Base-by-base conservation (phyloP, 1,140 invertebrate species). In the Pissodes strobi region DNA sequence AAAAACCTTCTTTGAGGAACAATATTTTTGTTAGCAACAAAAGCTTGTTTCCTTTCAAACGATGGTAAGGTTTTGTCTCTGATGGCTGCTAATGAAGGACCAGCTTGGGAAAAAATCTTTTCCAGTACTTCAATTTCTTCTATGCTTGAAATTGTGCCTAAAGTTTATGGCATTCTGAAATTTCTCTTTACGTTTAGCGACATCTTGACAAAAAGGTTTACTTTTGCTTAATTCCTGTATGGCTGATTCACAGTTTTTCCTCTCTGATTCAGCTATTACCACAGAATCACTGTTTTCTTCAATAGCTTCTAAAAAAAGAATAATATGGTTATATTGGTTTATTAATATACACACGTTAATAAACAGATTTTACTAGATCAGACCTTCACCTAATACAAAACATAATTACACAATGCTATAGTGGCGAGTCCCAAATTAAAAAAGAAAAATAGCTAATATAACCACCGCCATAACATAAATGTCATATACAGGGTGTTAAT, bases 241-340 rank as follows among this genome's bases (percentile, higher is more conserved):
- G 8, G n/a, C 41, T 9, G 41, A 45, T 45, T 45, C 41, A 45
- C 41, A 15, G 15, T 45, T 45, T 9, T 34, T 34, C 6, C n/a
- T n/a, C 6, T 34, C 30, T n/a, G 15, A 45, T 9, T 45, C 18
- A 45, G 18, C 41, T 45, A 45, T 45, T 45, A 15, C 15, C 18
- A 45, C 5, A 45, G 41, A 45, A 45, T 45, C 41, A 45, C n/a
- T 45, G 41, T 45, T 45, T 19, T 19, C 41, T 45, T 45, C 41
- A 45, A 13, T 45, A 15, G 8, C n/a, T 15, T 45, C 41, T 45
- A 19, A 45, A 45, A 45, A 9, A 19, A 45, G 41, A 45, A 45
- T 9, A 45, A 45, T 9, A 45, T 45, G 5, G 13, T 9, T 6
- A 9, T 8, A 45, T 13, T 13, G n/a, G 13, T 45, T 45, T 45